Conservation (phyloP, 2,888 invertebrate species). For the Apoda limacodes region DNA sequence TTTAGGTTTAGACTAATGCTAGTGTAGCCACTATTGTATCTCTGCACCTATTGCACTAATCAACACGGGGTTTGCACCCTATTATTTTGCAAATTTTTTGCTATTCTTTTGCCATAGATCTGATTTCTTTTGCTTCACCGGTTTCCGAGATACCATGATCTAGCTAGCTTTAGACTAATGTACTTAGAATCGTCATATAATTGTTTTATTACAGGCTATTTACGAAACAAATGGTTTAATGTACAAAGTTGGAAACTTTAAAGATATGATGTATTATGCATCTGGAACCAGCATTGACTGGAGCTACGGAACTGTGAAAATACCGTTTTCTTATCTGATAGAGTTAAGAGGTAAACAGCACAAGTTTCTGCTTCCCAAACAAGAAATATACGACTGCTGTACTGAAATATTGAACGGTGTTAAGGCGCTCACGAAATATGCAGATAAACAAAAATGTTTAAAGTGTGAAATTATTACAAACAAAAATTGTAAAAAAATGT, state of each 20-base stretch:
- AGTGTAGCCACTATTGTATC: too few species aligned
- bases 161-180: too few species aligned
- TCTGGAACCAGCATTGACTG: conserved; percentile 59
- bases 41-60: too few species aligned
- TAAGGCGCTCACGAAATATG: conserved; percentile 39
- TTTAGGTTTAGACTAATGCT: too few species aligned
- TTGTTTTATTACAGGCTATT: conserved; percentile 41
- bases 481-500: background rate
- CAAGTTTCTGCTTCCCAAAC: conserved; percentile 42
- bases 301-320: conserved; percentile 54
- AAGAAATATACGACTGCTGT: conserved; percentile 46
- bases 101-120: too few species aligned
- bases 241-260: conserved; percentile 61
- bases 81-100: too few species aligned
- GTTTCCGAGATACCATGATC: too few species aligned
- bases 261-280: conserved; percentile 55
- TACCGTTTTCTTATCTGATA: conserved; percentile 54
- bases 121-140: too few species aligned
- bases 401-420: conserved; percentile 41
- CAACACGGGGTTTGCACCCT: too few species aligned
- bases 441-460: conserved; percentile 39
- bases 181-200: too few species aligned
- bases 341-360: conserved; percentile 49
- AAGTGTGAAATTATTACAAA: conserved; percentile 32
- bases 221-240: conserved; percentile 46